Percentiles rank a stretch among this genome's conserved stretches.
Conservation (phyloP, 2,888 invertebrate species). For the Schizotus pectinicornis region DNA sequence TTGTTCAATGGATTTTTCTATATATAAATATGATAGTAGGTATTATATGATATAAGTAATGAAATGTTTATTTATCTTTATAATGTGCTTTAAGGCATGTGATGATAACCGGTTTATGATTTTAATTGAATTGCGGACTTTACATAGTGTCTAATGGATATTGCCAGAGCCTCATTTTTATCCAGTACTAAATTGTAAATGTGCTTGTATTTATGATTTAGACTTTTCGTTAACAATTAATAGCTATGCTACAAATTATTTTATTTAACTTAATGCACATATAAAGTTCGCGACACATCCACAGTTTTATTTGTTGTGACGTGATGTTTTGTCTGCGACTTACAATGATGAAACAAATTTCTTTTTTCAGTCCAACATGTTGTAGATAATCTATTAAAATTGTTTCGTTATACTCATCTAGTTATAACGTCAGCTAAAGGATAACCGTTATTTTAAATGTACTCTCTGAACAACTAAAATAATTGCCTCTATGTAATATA, state of each 20-base stretch:
- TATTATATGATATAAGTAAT: conserved; percentile 19
- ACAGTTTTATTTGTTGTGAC: neutral
- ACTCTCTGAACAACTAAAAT: conserved; percentile 36
- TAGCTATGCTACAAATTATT: conserved; percentile 11
- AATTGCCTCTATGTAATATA: conserved; percentile 47
- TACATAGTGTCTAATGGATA: neutral
- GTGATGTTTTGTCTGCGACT: conserved; percentile 1
- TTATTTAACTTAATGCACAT: conserved; percentile 4
- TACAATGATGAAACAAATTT: conserved; percentile 7
- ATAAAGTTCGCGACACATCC: neutral
- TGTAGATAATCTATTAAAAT: conserved; percentile 6
- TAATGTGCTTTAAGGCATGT: conserved; percentile 30
- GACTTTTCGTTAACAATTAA: conserved; percentile 15
- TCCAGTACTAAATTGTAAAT: conserved; percentile 18
- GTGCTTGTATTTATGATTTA: conserved; percentile 26
- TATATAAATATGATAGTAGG: conserved; percentile 27
- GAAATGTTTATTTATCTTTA: conserved; percentile 28
- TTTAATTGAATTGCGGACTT: neutral
- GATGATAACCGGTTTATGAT: conserved; percentile 18
- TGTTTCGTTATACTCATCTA: conserved; percentile 14
- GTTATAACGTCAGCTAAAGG: conserved; percentile 10
- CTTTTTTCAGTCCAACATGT: conserved; percentile 3
- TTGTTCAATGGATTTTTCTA: conserved; percentile 25
- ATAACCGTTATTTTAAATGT: conserved; percentile 37
- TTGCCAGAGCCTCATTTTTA: conserved; percentile 14